These are phyloP conservation scores for Plagodis dolabraria DNA, from an alignment of 2,888 invertebrate genomes.

Conservation along the genomic window DNA sequence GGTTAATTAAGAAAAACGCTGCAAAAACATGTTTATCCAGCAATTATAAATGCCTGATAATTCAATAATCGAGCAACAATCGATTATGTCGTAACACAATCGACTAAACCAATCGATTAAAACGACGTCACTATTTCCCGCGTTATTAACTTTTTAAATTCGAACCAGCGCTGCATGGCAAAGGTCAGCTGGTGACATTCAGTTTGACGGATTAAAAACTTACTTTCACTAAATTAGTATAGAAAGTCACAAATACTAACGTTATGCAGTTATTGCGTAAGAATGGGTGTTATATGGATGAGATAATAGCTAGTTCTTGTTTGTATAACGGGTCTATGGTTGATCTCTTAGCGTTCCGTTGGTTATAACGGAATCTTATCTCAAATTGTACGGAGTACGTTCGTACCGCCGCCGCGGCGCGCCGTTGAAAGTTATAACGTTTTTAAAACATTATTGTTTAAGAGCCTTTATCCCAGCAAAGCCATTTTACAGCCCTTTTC, in stretches of 20 bases:
- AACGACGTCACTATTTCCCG: slow-evolving; percentile 8
- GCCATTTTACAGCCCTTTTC: no score
- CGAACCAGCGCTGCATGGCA: slow-evolving; percentile 12
- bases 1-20: no score
- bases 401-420: no score
- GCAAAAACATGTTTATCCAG: not conserved
- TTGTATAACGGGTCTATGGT: not conserved
- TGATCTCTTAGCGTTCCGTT: not conserved
- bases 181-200: slow-evolving; percentile 19
- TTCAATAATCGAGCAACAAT: not conserved
- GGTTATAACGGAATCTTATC: no score
- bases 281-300: slow-evolving; percentile 9
- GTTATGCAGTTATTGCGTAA: slow-evolving; percentile 26
- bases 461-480: no score
- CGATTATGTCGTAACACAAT: slow-evolving; percentile 5
- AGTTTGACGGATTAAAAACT: slow-evolving; percentile 23
- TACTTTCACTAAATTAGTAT: slow-evolving; percentile 33
- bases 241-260: slow-evolving; percentile 29
- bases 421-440: no score
- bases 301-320: slow-evolving; percentile 8
- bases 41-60: not conserved
- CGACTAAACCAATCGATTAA: slow-evolving; percentile 9
- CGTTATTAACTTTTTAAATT: slow-evolving; percentile 14
- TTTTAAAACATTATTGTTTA: no score
- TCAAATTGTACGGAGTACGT: no score